Evolutionary conservation across 1,140 invertebrate genomes (phyloP).

Genomic region (Meloidogyne chitwoodi): DNA sequence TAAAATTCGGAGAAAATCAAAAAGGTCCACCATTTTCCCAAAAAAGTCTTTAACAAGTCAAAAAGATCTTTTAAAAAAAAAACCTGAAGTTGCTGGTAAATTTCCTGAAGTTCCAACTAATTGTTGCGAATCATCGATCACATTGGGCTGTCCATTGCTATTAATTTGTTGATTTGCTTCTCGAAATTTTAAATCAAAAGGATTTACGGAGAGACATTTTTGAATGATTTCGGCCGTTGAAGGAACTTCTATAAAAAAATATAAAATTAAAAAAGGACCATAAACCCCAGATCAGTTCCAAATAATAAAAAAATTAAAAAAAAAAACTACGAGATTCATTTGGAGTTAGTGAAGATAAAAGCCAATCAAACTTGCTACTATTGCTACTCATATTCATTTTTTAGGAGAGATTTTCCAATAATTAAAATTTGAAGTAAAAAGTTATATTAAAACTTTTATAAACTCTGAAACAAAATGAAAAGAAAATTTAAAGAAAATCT

Average conservation of each 20-base stretch:
- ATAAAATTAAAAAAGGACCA: background rate
- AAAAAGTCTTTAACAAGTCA: no score
- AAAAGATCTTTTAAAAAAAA: no score
- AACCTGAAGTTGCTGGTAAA: conserved; percentile 17
- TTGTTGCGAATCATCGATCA: background rate
- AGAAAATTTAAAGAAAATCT: no score
- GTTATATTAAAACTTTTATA: no score
- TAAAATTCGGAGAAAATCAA: no score
- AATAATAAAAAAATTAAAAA: conserved; percentile 6
- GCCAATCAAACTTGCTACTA: conserved; percentile 38
- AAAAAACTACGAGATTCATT: conserved; percentile 11
- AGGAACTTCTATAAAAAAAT: conserved; percentile 42
- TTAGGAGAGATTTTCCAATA: no score
- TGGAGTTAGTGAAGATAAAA: conserved; percentile 35
- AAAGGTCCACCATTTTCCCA: no score
- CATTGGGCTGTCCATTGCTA: background rate
- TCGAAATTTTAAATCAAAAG: conserved; percentile 50
- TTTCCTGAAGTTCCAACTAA: conserved; percentile 3
- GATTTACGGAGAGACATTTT: conserved; percentile 46
- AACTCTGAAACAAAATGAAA: background rate
- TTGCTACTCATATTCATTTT: conserved; percentile 15
- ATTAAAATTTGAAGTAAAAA: no score
- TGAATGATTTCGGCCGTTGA: conserved; percentile 51
- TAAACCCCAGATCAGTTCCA: no score
- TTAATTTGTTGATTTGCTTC: conserved; percentile 49